phyloP scores from a whole-genome alignment of 1,140 invertebrate species.

The Pogonus chalceus region DNA sequence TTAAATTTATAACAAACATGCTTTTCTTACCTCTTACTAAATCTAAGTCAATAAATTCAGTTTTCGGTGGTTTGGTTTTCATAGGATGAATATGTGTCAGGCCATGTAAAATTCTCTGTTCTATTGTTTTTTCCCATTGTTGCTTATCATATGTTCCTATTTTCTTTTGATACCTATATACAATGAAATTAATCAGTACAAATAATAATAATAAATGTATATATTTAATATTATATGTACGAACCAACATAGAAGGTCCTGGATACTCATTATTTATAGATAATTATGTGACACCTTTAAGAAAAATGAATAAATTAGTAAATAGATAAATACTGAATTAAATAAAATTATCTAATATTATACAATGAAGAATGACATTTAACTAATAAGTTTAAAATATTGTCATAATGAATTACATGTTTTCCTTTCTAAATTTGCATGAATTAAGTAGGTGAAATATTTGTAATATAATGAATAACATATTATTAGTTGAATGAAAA shows the following conservation, averaged over 20 bases:
- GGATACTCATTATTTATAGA: not conserved
- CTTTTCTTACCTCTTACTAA: constrained; percentile 60
- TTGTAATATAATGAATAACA: too few relatives aligned
- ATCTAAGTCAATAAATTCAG: constrained; percentile 91
- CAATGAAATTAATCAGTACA: too few relatives aligned
- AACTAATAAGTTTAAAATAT: not conserved
- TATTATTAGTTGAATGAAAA: too few relatives aligned
- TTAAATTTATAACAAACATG: constrained; percentile 10
- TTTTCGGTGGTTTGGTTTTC: constrained; percentile 77
- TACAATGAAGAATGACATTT: too few relatives aligned
- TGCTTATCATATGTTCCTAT: constrained; percentile 95
- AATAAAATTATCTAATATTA: not conserved
- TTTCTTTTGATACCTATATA: constrained; percentile 82
- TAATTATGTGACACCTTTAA: not conserved
- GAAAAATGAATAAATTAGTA: too few relatives aligned
- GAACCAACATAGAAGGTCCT: not conserved
- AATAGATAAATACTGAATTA: too few relatives aligned
- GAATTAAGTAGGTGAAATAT: too few relatives aligned
- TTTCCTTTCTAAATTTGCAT: not conserved
- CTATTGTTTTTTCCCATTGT: constrained; percentile 90
- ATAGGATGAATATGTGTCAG: constrained; percentile 71
- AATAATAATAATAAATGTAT: not conserved
- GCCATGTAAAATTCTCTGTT: constrained; percentile 76
- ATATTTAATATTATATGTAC: not conserved
- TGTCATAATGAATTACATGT: not conserved